Conservation (phyloP, 2,888 invertebrate genomes). For the Villa cingulata region DNA sequence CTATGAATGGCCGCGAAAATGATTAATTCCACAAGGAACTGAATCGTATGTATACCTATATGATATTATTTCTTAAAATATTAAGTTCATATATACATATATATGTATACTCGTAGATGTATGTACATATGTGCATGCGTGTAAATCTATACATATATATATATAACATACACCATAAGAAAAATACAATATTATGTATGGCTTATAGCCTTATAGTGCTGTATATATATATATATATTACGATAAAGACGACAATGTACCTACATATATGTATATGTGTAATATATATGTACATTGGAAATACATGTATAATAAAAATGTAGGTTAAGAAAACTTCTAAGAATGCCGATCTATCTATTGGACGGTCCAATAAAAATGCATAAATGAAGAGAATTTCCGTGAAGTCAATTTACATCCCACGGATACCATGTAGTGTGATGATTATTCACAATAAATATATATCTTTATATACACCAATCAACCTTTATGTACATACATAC, state of each 20-base stretch:
- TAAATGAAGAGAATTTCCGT: neutral
- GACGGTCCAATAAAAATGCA: neutral
- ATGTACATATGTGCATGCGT: too few species aligned
- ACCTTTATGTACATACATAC: too few species aligned
- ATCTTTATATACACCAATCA: too few species aligned
- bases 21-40: neutral
- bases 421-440: neutral
- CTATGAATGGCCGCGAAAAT: neutral
- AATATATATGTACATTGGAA: neutral
- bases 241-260: too few species aligned
- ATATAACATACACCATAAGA: too few species aligned
- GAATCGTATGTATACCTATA: neutral
- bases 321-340: neutral
- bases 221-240: too few species aligned
- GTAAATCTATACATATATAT: too few species aligned
- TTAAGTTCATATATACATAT: too few species aligned
- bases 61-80: neutral
- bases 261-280: too few species aligned
- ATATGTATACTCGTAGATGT: too few species aligned
- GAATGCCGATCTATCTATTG: neutral
- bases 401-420: neutral
- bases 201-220: too few species aligned
- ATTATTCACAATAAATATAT: neutral
- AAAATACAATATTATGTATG: too few species aligned
- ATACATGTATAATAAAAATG: neutral